phyloP scores from a whole-genome alignment of 2,113 vertebrate species.

The Ciconia maguari region DNA sequence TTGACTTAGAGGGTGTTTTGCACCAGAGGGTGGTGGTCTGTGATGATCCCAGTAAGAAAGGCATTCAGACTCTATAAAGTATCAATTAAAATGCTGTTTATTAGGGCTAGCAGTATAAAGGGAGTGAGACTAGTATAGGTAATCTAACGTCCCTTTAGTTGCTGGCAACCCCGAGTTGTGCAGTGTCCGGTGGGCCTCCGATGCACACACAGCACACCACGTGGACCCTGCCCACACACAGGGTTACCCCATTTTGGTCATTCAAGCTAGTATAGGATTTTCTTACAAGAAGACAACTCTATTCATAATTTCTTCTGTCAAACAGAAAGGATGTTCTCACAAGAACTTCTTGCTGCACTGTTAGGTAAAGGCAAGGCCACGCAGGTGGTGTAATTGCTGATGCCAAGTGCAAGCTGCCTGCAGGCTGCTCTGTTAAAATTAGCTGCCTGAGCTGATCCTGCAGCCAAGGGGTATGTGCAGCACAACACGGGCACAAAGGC shows the following conservation, averaged over 20 bases:
- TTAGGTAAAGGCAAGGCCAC: not conserved
- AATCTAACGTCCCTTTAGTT: not conserved
- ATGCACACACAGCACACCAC: accelerated
- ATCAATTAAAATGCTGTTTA: not conserved
- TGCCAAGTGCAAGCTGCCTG: not conserved
- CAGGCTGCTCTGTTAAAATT: not conserved
- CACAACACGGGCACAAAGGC: accelerated
- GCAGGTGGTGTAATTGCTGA: not conserved
- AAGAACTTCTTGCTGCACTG: not conserved
- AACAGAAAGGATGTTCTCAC: not conserved
- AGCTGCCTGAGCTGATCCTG: not conserved
- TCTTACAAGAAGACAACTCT: not conserved
- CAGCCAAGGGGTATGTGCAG: not conserved
- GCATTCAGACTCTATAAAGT: not conserved
- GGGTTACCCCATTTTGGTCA: not conserved
- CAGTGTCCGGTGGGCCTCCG: accelerated
- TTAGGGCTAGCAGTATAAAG: not conserved
- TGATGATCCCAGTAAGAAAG: not conserved
- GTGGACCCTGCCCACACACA: not conserved
- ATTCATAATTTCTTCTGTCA: not conserved
- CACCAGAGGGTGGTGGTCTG: not conserved
- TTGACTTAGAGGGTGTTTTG: not conserved
- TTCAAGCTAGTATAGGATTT: not conserved
- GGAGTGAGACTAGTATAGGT: not conserved
- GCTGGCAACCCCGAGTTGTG: not conserved